phyloP scores from a whole-genome alignment of 2,113 vertebrate species.

The Scatophagus argus region DNA sequence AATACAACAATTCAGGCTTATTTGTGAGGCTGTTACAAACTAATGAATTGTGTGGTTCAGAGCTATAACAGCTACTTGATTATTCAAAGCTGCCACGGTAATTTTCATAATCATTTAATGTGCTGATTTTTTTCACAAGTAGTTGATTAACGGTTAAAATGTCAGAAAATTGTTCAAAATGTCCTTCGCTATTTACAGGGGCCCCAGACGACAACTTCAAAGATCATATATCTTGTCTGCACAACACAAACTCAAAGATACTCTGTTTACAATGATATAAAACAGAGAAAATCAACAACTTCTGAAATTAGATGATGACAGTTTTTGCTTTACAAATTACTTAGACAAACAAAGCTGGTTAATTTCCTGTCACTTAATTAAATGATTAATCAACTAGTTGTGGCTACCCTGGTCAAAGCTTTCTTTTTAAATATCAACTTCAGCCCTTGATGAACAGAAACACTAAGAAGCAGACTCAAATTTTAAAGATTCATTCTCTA shows the following conservation, averaged over 20 bases:
- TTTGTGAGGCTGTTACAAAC: conserved; percentile 11
- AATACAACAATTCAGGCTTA: conserved; percentile 25
- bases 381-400: background rate
- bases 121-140: background rate
- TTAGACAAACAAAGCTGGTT: too few species aligned
- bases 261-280: background rate
- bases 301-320: background rate
- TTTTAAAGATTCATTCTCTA: background rate
- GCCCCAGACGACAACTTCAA: background rate
- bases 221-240: background rate
- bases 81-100: background rate
- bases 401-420: background rate
- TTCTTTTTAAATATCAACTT: background rate
- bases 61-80: conserved; percentile 5
- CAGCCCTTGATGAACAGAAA: background rate
- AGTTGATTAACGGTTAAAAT: background rate
- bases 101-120: background rate
- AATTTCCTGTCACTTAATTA: background rate
- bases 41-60: conserved; percentile 15
- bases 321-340: too few species aligned
- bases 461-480: background rate
- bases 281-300: background rate
- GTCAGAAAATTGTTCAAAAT: background rate
- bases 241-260: background rate
- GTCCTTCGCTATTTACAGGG: background rate